Conservation (phyloP, 1,140 invertebrate species). For the Globodera rostochiensis region DNA sequence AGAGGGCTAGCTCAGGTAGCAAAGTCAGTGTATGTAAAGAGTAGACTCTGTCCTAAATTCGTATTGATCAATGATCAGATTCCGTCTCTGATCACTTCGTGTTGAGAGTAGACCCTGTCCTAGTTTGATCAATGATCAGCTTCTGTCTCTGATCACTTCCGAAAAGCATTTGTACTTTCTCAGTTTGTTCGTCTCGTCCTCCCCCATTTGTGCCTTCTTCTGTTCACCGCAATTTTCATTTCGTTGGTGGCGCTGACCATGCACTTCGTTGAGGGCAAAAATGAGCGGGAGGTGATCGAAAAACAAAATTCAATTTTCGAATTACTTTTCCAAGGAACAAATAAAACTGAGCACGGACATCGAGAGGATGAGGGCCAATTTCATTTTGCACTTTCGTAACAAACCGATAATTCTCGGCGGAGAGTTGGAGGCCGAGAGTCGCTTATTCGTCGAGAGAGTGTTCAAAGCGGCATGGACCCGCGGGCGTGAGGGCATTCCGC, state of each 20-base stretch:
- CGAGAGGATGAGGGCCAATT: background rate
- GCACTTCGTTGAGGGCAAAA: background rate
- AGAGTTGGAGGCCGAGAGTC: background rate
- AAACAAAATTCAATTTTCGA: background rate
- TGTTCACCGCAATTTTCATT: background rate
- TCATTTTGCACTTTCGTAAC: background rate
- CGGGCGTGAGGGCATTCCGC: background rate
- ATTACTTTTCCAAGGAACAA: background rate
- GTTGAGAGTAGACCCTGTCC: too few species aligned
- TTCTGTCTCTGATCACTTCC: background rate
- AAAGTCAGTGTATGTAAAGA: background rate
- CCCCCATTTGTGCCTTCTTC: background rate
- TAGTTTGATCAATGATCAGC: too few species aligned
- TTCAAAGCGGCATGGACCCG: background rate
- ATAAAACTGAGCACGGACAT: background rate
- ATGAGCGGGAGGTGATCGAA: background rate
- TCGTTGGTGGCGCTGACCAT: background rate
- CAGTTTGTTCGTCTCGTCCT: background rate
- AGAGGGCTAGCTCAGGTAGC: background rate
- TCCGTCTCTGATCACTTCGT: background rate
- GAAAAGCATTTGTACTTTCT: background rate
- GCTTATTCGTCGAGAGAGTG: background rate
- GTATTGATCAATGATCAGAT: too few species aligned
- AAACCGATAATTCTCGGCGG: background rate
- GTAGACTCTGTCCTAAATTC: too few species aligned